A percentile compares a stretch with the other conserved stretches of the same genome.
phyloP scores from a whole-genome alignment of 2,113 vertebrate species.

The Ageneiosus marmoratus region DNA sequence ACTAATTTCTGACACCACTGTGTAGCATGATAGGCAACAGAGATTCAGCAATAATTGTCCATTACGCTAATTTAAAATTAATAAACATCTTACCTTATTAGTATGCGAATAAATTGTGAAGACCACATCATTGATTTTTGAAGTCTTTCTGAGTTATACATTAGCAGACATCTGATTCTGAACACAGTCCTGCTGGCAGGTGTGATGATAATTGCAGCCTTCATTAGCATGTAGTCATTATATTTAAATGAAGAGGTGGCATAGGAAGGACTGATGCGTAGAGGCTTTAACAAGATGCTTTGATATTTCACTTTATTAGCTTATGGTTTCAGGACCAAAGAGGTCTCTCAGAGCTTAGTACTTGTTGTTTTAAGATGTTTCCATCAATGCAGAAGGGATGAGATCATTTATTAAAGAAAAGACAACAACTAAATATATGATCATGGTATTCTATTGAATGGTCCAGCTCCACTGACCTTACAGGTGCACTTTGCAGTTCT shows the following conservation, averaged over 20 bases:
- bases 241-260: conserved; percentile 42
- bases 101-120: neutral
- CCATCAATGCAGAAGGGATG: neutral
- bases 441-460: neutral
- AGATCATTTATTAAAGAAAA: neutral
- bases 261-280: conserved; percentile 31
- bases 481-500: no score
- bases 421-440: neutral
- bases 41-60: no score
- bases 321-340: neutral
- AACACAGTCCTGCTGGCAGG: conserved; percentile 24
- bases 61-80: no score
- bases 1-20: no score
- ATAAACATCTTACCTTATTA: neutral
- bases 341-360: conserved; percentile 16
- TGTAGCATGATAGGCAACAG: no score
- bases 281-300: conserved; percentile 24
- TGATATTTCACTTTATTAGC: conserved; percentile 11
- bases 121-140: neutral
- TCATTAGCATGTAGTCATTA: conserved; percentile 46
- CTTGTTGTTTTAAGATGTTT: conserved; percentile 4
- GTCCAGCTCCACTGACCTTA: no score
- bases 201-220: conserved; percentile 29
- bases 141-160: conserved; percentile 36
- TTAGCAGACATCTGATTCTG: conserved; percentile 37